phyloP scores from a whole-genome alignment of 2,888 invertebrate genomes.

The Drosophila diplacantha region DNA sequence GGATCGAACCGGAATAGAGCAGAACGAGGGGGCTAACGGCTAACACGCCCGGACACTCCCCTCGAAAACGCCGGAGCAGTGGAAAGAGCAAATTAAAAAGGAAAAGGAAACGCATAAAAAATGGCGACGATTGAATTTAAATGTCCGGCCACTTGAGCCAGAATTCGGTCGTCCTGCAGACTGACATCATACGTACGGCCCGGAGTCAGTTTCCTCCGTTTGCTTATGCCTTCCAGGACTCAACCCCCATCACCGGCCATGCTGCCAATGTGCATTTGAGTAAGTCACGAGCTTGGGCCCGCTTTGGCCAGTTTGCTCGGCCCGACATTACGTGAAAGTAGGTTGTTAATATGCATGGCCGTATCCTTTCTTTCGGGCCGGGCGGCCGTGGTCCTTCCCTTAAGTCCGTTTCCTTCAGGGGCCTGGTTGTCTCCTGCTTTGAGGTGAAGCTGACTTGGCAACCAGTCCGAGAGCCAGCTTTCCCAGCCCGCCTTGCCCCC shows the following conservation, averaged over 20 bases:
- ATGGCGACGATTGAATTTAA: slow-evolving; percentile 69
- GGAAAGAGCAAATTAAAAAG: slow-evolving; percentile 65
- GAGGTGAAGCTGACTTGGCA: slow-evolving; percentile 16
- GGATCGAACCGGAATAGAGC: background rate
- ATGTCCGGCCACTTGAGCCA: slow-evolving; percentile 61
- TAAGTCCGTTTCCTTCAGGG: slow-evolving; percentile 6
- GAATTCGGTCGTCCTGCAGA: slow-evolving; percentile 25
- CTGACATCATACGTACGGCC: slow-evolving; percentile 8
- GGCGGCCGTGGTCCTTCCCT: background rate
- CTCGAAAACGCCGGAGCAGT: slow-evolving; percentile 26
- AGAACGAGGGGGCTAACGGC: slow-evolving; percentile 1
- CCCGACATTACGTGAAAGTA: slow-evolving; percentile 64
- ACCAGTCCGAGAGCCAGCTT: slow-evolving; percentile 11
- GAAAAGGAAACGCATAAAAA: slow-evolving; percentile 68
- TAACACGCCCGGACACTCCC: slow-evolving; percentile 15
- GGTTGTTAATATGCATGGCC: slow-evolving; percentile 76
- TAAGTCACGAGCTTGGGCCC: slow-evolving; percentile 49
- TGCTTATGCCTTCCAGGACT: slow-evolving; percentile 1
- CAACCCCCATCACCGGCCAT: background rate
- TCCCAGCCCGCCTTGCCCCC: background rate
- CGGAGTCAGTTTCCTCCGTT: slow-evolving; percentile 51
- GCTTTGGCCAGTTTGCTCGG: slow-evolving; percentile 55
- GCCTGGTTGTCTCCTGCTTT: slow-evolving; percentile 3
- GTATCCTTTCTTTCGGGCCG: slow-evolving; percentile 49
- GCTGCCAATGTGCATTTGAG: slow-evolving; percentile 62